Evolutionary conservation across 2,113 vertebrate genomes (phyloP).

Genomic region (Polypterus senegalus): DNA sequence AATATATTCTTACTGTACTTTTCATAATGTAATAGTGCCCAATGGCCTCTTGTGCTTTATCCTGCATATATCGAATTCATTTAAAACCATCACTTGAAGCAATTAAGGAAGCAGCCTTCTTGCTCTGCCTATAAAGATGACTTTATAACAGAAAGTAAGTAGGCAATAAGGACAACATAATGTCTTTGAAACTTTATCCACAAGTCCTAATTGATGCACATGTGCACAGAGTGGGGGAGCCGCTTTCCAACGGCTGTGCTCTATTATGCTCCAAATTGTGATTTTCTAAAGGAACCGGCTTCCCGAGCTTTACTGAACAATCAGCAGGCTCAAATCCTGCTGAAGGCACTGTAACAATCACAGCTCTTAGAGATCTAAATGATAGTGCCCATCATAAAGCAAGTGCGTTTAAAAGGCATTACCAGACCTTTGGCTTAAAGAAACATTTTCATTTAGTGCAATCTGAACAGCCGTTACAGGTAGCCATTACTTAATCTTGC

Average conservation of each 20-base stretch:
- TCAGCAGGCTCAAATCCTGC: not conserved
- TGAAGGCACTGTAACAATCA: conserved; percentile 4
- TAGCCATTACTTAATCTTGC: conserved; percentile 2
- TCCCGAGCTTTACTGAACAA: not conserved
- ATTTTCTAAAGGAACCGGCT: not conserved
- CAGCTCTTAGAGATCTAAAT: not conserved
- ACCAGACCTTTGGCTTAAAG: not conserved
- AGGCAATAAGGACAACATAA: not conserved
- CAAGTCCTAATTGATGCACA: not conserved
- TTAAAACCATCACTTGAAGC: too few relatives aligned
- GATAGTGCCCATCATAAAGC: not conserved
- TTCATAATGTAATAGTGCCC: too few relatives aligned
- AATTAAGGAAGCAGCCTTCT: too few relatives aligned
- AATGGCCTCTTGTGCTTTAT: too few relatives aligned
- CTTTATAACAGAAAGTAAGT: too few relatives aligned
- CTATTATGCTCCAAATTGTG: not conserved
- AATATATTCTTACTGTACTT: too few relatives aligned
- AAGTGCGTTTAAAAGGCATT: not conserved
- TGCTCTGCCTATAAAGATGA: too few relatives aligned
- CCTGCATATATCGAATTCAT: too few relatives aligned
- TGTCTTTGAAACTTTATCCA: not conserved
- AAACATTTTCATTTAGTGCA: not conserved
- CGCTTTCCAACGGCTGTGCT: not conserved
- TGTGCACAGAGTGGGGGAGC: not conserved
- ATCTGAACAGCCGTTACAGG: not conserved